phyloP scores from a whole-genome alignment of 2,888 invertebrate species.

The Copidosoma aretas region DNA sequence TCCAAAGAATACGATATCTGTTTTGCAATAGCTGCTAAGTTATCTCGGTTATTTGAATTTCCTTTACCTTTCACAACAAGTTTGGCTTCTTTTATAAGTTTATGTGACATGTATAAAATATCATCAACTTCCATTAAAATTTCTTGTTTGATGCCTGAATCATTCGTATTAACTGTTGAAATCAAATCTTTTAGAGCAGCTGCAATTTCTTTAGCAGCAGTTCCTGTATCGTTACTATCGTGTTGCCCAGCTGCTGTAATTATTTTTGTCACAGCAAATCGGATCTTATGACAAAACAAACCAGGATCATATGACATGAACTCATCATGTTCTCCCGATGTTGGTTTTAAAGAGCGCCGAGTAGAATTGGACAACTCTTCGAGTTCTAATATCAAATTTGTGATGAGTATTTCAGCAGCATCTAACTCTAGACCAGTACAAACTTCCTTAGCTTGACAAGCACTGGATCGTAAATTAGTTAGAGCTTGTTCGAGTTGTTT shows the following conservation, averaged over 20 bases:
- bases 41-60: conserved; percentile 65
- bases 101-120: conserved; percentile 80
- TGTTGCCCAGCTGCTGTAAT: conserved; percentile 84
- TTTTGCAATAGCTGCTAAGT: conserved; percentile 77
- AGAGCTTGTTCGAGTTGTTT: conserved; percentile 73
- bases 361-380: conserved; percentile 81
- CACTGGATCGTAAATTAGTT: conserved; percentile 73
- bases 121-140: conserved; percentile 78
- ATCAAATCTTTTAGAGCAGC: conserved; percentile 77
- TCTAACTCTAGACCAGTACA: conserved; percentile 87
- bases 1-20: conserved; percentile 71
- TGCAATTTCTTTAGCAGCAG: conserved; percentile 83
- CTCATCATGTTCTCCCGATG: conserved; percentile 83
- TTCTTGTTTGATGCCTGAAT: conserved; percentile 67
- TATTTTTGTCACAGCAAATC: conserved; percentile 83
- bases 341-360: conserved; percentile 74
- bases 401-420: conserved; percentile 83
- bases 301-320: conserved; percentile 68
- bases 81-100: conserved; percentile 83
- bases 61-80: conserved; percentile 74
- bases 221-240: conserved; percentile 80
- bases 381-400: conserved; percentile 81
- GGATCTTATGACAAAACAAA: conserved; percentile 77
- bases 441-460: conserved; percentile 74
- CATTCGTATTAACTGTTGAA: conserved; percentile 73